Percentiles rank a stretch among this genome's conserved stretches.
Conservation (phyloP, 2,113 vertebrate species). For the Pyrgilauda ruficollis region DNA sequence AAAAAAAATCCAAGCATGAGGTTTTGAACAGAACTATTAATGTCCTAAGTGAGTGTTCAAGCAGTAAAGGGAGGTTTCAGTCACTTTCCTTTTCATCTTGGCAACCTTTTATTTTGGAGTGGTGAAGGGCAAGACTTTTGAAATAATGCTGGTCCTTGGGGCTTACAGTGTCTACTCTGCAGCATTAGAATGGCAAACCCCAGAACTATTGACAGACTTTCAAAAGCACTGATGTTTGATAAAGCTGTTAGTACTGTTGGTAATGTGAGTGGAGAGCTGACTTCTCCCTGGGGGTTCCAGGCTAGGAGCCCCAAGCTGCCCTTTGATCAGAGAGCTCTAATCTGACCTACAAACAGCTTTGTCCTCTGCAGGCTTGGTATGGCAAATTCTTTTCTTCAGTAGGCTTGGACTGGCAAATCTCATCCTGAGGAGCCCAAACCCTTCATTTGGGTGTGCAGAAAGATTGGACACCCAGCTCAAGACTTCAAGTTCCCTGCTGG, state of each 20-base stretch:
- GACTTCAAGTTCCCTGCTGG: background rate
- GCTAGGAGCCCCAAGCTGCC: rapidly evolving
- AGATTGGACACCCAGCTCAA: background rate
- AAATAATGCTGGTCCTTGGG: background rate
- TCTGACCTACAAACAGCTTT: background rate
- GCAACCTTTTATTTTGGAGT: background rate
- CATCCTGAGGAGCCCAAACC: background rate
- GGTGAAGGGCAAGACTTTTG: background rate
- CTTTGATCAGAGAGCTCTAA: background rate
- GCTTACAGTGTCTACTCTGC: background rate
- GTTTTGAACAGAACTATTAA: conserved; percentile 18
- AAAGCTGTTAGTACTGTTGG: background rate
- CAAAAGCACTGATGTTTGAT: background rate
- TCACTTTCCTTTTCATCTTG: background rate
- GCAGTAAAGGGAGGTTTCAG: background rate
- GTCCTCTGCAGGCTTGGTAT: background rate
- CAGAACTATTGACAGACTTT: background rate
- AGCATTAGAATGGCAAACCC: background rate
- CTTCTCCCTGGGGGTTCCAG: rapidly evolving
- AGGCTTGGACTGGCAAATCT: background rate
- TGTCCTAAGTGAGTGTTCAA: conserved; percentile 13
- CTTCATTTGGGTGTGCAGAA: background rate
- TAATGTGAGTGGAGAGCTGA: background rate
- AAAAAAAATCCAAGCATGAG: background rate
- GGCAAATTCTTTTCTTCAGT: background rate